Evolutionary conservation across 2,888 invertebrate genomes (phyloP).

Genomic region (Drosophila nigritarsus): DNA sequence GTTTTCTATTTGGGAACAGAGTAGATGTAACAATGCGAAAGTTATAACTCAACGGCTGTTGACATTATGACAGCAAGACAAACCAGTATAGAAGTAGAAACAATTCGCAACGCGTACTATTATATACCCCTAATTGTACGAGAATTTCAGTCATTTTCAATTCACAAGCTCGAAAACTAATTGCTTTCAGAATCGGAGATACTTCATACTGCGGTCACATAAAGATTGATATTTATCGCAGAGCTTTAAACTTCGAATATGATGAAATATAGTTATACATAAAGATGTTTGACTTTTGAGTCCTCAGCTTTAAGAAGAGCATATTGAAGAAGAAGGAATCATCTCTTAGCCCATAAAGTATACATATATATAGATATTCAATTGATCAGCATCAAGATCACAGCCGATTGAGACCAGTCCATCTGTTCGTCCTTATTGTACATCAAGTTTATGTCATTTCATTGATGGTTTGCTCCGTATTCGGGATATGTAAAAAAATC

Average conservation of each 20-base stretch:
- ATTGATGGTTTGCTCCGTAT: too few species aligned
- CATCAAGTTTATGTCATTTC: too few species aligned
- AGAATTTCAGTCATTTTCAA: constrained; percentile 4
- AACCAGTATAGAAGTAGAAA: background rate
- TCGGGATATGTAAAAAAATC: background rate
- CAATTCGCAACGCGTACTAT: constrained; percentile 6
- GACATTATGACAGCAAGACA: constrained; percentile 34
- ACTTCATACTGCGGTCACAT: constrained; percentile 10
- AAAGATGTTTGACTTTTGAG: background rate
- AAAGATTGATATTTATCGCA: background rate
- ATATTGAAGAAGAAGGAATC: too few species aligned
- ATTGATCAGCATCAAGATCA: background rate
- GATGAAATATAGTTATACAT: background rate
- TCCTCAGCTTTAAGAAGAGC: too few species aligned
- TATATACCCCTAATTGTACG: constrained; percentile 4
- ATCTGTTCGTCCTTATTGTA: too few species aligned
- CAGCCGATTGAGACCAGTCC: background rate
- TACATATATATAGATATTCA: background rate
- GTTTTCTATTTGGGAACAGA: background rate
- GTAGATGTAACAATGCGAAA: constrained; percentile 26
- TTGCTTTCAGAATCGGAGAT: background rate
- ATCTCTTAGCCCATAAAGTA: background rate
- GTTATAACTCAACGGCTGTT: constrained; percentile 36
- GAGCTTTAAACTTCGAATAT: background rate
- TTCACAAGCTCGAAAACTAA: constrained; percentile 1